Conservation (phyloP, 2,888 invertebrate species). For the Ectemnius lituratus region DNA sequence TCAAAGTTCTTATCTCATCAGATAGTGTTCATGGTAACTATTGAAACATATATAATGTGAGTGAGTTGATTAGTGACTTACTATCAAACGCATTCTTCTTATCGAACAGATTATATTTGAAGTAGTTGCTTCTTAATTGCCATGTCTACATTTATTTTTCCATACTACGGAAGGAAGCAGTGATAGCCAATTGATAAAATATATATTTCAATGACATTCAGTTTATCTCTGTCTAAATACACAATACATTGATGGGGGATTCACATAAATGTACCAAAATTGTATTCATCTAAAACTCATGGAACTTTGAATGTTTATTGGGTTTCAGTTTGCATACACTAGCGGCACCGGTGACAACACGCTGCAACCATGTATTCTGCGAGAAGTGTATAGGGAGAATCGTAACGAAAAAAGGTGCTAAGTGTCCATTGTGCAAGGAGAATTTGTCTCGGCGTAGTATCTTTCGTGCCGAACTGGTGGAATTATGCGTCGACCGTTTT, state of each 20-base stretch:
- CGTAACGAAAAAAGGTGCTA: constrained; percentile 37
- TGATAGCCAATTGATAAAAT: no score
- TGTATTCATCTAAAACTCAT: no score
- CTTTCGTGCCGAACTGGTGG: constrained; percentile 45
- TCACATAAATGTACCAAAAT: background rate
- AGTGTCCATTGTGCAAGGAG: constrained; percentile 65
- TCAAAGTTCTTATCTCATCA: no score
- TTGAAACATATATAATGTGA: background rate
- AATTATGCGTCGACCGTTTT: constrained; percentile 39
- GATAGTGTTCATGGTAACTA: no score
- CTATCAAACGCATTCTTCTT: background rate
- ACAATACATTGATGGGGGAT: no score
- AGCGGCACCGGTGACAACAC: constrained; percentile 54
- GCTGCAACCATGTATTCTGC: constrained; percentile 68
- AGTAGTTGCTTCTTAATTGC: background rate
- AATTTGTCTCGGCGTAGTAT: constrained; percentile 56
- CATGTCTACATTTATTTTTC: no score
- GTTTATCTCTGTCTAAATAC: no score
- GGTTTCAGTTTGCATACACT: constrained; percentile 60
- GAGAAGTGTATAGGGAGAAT: constrained; percentile 56
- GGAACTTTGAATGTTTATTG: background rate
- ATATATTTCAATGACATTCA: no score
- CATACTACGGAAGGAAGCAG: no score
- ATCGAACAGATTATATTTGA: background rate
- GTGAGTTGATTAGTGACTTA: background rate